phyloP scores from a whole-genome alignment of 2,888 invertebrate species.

The Sipunculus nudus region DNA sequence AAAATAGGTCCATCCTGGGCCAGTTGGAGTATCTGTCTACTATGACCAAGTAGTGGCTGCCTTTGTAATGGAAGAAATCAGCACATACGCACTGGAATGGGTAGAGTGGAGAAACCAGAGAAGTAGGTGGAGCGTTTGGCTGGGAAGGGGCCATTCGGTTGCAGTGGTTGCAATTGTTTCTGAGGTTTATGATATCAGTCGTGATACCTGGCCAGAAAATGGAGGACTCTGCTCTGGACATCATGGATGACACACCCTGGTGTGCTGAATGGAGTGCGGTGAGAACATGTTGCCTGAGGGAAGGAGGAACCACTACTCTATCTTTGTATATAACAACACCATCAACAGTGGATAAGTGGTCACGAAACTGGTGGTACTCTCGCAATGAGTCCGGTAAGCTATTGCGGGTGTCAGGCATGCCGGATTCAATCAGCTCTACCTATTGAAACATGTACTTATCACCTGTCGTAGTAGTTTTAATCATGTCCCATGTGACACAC shows the following conservation, averaged over 20 bases:
- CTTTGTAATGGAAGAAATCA: slow-evolving; percentile 31
- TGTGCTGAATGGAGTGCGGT: slow-evolving; percentile 43
- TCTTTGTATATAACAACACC: slow-evolving; percentile 38
- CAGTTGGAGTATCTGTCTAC: slow-evolving; percentile 46
- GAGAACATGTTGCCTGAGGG: slow-evolving; percentile 32
- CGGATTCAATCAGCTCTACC: slow-evolving; percentile 20
- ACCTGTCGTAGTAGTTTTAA: slow-evolving; percentile 31
- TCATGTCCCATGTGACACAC: slow-evolving; percentile 39
- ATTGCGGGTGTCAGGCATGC: slow-evolving; percentile 10
- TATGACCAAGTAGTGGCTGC: slow-evolving; percentile 36
- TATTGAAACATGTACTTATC: slow-evolving; percentile 28
- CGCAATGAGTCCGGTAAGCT: slow-evolving; percentile 8
- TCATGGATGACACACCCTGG: slow-evolving; percentile 43
- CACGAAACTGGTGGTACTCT: slow-evolving; percentile 18
- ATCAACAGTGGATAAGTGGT: slow-evolving; percentile 14
- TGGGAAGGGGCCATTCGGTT: slow-evolving; percentile 42
- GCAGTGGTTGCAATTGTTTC: slow-evolving; percentile 33
- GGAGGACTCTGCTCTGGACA: slow-evolving; percentile 39
- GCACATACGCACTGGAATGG: slow-evolving; percentile 35
- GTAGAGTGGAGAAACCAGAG: slow-evolving; percentile 26
- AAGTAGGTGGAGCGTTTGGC: slow-evolving; percentile 40
- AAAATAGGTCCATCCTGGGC: slow-evolving; percentile 41
- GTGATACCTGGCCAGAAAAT: slow-evolving; percentile 48
- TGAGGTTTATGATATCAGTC: slow-evolving; percentile 18
- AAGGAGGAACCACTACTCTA: slow-evolving; percentile 40